Base-by-base conservation (phyloP, 2,888 invertebrate genomes). In the Trachelus stipa region DNA sequence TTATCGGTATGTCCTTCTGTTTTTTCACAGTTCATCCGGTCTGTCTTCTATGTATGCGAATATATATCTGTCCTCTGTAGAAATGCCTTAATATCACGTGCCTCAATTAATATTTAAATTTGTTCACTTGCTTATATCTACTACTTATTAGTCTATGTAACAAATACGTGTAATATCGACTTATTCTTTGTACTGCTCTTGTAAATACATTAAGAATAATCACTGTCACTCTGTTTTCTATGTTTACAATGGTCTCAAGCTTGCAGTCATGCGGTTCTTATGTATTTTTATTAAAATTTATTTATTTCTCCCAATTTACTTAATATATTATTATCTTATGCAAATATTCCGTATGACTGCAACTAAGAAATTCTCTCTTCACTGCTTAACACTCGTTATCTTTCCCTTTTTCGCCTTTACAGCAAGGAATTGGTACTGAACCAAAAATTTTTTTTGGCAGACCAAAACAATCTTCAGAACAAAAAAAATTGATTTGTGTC, bases 21-120 rank as follows among this genome's bases (percentile, higher is more conserved):
- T 4, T 12, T 11, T 35, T 12, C 3, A 35, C 1, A 0, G 15
- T 40, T 37, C 4, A 4, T 40, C 15, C 1, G 40, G 15, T 40
- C 40, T 40, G 6, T 40, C 40, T 15, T 40, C 15, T 77, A 76
- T 80, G 82, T 81, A 68, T 81, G 83, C 82, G 78, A 84, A 77
- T 85, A 84, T 84, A 83, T 83, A 69, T 33, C 81, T 86, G 83
- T 86, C 86, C 87, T 87, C 81, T 87, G 89, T 89, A 89, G 88
- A 88, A 88, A 87, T 87, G 88, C 88, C 88, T 89, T 89, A 88
- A 87, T 87, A 87, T 89, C 88, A 88, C 88, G 88, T 89, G 88
- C 88, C 88, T 89, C 88, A 82, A 89, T 87, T 88, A 88, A 89
- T 87, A 85, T 86, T 85, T 87, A 88, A 88, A 89, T 85, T 15